Conservation (phyloP, 2,797 vertebrate genomes). For the Carduelis carduelis region DNA sequence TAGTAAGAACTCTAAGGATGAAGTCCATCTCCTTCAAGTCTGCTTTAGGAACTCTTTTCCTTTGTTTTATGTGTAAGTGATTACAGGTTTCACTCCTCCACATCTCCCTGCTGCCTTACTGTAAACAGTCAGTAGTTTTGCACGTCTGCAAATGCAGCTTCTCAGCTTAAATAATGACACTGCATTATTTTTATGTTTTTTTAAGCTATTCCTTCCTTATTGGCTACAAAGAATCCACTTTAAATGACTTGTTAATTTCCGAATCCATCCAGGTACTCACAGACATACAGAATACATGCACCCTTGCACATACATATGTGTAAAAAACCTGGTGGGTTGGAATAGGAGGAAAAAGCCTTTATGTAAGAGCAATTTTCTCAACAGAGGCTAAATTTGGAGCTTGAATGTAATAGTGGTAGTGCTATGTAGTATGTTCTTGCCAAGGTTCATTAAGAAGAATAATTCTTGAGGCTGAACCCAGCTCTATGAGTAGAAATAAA, state of each 20-base stretch:
- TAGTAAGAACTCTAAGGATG: not conserved
- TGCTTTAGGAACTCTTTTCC: not conserved
- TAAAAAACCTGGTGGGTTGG: not conserved
- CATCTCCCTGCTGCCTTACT: not conserved
- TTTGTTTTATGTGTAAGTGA: not conserved
- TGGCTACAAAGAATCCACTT: not conserved
- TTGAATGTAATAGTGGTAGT: not conserved
- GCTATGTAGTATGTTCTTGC: not conserved
- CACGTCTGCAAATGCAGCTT: not conserved
- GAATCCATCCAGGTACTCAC: not conserved
- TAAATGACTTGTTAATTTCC: not conserved
- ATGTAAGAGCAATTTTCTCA: not conserved
- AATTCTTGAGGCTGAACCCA: not conserved
- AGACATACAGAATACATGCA: not conserved
- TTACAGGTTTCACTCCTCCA: not conserved
- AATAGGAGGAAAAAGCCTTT: not conserved
- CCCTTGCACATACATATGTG: fast-evolving
- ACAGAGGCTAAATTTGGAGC: not conserved
- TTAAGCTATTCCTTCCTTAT: not conserved
- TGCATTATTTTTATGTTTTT: not conserved
- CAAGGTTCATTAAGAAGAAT: not conserved
- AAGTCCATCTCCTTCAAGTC: not conserved
- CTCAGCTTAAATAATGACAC: not conserved
- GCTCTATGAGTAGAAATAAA: not conserved
- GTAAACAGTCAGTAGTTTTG: not conserved